phyloP scores from a whole-genome alignment of 2,888 invertebrate species.

The Sepioteuthis lessoniana region DNA sequence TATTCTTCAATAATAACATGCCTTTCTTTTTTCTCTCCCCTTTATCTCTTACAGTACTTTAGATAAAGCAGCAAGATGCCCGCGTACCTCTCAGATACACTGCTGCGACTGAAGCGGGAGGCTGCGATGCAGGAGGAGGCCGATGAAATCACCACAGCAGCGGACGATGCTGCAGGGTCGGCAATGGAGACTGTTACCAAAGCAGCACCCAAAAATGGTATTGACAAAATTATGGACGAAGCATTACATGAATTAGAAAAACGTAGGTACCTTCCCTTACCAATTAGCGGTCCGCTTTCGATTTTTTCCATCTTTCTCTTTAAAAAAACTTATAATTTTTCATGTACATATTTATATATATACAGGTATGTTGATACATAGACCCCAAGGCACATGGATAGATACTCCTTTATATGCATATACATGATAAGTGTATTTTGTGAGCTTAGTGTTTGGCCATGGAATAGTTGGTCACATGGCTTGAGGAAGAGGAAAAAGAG shows the following conservation, averaged over 20 bases:
- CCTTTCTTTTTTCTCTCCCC: neutral
- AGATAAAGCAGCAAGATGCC: constrained; percentile 50
- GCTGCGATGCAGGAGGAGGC: constrained; percentile 52
- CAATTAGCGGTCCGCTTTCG: constrained; percentile 44
- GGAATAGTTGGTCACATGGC: neutral
- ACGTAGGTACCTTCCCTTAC: constrained; percentile 56
- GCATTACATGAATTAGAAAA: constrained; percentile 63
- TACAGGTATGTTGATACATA: neutral
- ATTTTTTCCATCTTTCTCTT: constrained; percentile 45
- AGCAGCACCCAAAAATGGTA: constrained; percentile 54
- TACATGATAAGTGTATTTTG: neutral
- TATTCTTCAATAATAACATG: neutral
- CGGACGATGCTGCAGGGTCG: constrained; percentile 51
- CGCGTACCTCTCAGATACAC: constrained; percentile 54
- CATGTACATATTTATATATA: neutral
- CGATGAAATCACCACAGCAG: constrained; percentile 50
- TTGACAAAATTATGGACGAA: constrained; percentile 62
- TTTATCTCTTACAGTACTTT: constrained; percentile 3
- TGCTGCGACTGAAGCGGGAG: constrained; percentile 56
- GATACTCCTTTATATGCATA: neutral
- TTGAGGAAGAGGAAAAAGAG: neutral
- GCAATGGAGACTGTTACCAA: constrained; percentile 55
- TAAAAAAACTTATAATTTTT: neutral
- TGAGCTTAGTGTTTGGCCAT: neutral
- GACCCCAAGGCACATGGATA: neutral